A percentile compares a stretch with the other conserved stretches of the same genome.
Evolutionary conservation across 2,888 invertebrate species (phyloP).

Genomic region (Xylocampa areola): DNA sequence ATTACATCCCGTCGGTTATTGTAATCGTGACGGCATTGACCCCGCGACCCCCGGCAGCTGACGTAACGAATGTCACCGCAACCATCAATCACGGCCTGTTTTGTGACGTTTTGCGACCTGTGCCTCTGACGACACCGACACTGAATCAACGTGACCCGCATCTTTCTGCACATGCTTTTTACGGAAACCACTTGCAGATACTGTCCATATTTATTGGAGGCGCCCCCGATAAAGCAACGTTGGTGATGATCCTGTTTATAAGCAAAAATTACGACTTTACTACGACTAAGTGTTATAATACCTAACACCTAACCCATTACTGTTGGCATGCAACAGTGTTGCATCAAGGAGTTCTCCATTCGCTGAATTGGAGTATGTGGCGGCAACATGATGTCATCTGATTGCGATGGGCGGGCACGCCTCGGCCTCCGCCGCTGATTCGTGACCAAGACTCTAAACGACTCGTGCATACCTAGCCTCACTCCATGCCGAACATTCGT

Average conservation of each 20-base stretch:
- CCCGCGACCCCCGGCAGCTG: conserved; percentile 79
- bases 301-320: too few species aligned
- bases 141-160: conserved; percentile 47
- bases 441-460: conserved; percentile 76
- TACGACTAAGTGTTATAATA: neutral
- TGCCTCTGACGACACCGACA: conserved; percentile 58
- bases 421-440: conserved; percentile 71
- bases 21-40: conserved; percentile 85
- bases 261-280: conserved; percentile 1
- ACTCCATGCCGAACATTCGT: conserved; percentile 69
- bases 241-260: neutral
- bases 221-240: neutral
- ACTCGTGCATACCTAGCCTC: conserved; percentile 73
- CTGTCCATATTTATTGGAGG: conserved; percentile 4
- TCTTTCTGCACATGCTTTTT: conserved; percentile 35
- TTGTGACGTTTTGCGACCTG: conserved; percentile 82
- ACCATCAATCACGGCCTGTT: conserved; percentile 83
- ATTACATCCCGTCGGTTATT: conserved; percentile 72
- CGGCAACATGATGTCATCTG: conserved; percentile 81
- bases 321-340: conserved; percentile 51
- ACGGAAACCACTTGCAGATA: neutral
- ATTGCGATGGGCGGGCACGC: conserved; percentile 80
- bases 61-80: conserved; percentile 84
- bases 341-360: conserved; percentile 59
- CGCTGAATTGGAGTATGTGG: conserved; percentile 64